phyloP scores from a whole-genome alignment of 2,797 vertebrate genomes.

The Amblyopsis hoosieri region DNA sequence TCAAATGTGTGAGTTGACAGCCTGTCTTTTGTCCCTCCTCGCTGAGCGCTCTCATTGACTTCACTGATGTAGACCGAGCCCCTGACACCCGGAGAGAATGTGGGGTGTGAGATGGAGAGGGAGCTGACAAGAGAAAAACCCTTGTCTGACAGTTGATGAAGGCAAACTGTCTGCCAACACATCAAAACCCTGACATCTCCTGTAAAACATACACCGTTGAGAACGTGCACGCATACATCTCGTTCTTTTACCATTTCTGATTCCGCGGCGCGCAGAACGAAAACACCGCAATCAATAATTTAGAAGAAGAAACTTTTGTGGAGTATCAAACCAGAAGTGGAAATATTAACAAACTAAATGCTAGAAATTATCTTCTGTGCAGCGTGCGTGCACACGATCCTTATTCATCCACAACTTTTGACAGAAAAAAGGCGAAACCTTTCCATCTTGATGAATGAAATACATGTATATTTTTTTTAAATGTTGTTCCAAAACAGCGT shows the following conservation, averaged over 20 bases:
- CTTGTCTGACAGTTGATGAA: conserved; percentile 16
- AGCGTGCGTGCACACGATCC: not conserved
- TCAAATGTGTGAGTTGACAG: no score
- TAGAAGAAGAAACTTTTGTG: no score
- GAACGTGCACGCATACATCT: not conserved
- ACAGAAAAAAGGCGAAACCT: conserved; percentile 19
- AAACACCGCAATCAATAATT: no score
- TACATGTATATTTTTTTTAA: conserved; percentile 22
- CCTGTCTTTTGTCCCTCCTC: no score
- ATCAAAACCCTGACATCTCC: not conserved
- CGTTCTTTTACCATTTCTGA: no score
- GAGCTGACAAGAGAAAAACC: conserved; percentile 2
- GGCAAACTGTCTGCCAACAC: conserved; percentile 23
- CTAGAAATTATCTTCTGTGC: no score
- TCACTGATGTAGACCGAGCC: no score
- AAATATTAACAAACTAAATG: no score
- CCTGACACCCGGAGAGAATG: conserved; percentile 3
- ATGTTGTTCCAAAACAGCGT: conserved; percentile 2
- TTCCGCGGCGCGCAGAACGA: no score
- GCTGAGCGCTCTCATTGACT: no score
- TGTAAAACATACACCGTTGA: not conserved
- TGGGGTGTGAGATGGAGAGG: conserved; percentile 34
- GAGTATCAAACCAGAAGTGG: no score
- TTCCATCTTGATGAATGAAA: conserved; percentile 33
- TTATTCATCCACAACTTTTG: conserved; percentile 11